Evolutionary conservation across 2,113 vertebrate genomes (phyloP), one percentile per base, ranked within the genome.

Genomic region (Sturnira hondurensis): DNA sequence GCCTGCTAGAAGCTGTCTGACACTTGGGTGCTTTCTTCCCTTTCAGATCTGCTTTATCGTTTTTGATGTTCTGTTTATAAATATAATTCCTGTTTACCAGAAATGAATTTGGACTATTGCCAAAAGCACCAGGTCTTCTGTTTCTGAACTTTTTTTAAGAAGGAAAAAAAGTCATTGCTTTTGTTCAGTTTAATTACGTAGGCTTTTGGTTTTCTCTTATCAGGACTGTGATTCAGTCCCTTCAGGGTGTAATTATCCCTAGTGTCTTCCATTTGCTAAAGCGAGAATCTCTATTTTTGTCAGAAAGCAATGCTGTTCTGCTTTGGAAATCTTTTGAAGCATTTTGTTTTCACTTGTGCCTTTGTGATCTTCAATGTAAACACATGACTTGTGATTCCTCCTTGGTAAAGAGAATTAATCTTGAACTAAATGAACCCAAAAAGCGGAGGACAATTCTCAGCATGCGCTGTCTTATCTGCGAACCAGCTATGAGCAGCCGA

Each of bases 131-230:
- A n/a, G 78, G 54, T 76, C 73, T 90, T 36, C 81, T 92, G 78
- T 90, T 97, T 89, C 81, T 96, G 90, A 91, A 95, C 58, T 91
- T 65, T 19, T 77, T 81, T 61, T 67, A 33, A 70, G 28, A 17
- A 10, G 12, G 50, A 56, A 68, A 63, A 78, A 93, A 31, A 33
- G 16, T 63, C n/a, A 81, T 67, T 83, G 20, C 77, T 92, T 83
- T 90, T 93, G 36, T 91, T 98, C 52, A 86, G 26, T 93, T 82
- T 97, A 96, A 97, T 96, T 97, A 94, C 45, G 31, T 63, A 78
- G 56, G 12, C n/a, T 70, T 97, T 83, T 97, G 68, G 38, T 90
- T 97, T 97, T 47, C 12, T 92, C 74, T 96, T 96, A 92, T 73
- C 74, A 81, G 36, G 65, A 63, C 52, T 68, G 47, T 73, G 58